Evolutionary conservation across 2,113 vertebrate species (phyloP).

Genomic region (Ia io): DNA sequence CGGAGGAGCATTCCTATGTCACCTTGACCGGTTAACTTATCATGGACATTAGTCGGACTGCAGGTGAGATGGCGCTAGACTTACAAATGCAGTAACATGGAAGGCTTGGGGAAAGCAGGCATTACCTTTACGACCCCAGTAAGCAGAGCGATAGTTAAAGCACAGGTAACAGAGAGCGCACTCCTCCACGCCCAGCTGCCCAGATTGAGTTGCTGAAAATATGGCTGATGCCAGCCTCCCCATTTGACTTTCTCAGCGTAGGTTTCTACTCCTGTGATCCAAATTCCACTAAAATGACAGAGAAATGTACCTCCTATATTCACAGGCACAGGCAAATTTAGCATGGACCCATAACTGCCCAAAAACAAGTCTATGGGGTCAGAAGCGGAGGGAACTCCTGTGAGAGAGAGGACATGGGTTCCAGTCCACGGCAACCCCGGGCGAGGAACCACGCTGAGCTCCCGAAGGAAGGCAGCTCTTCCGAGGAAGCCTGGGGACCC

Average conservation of each 20-base stretch:
- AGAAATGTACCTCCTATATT: background rate
- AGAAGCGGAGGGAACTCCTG: background rate
- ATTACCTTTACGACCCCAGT: constrained; percentile 3
- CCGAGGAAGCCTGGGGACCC: background rate
- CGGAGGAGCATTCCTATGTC: background rate
- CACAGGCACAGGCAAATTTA: background rate
- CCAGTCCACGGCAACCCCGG: too few species aligned
- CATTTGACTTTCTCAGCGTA: background rate
- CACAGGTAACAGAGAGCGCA: background rate
- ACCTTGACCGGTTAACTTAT: constrained; percentile 27
- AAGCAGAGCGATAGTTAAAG: background rate
- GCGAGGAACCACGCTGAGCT: background rate
- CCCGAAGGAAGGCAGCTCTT: background rate
- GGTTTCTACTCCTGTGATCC: background rate
- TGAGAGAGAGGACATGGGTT: too few species aligned
- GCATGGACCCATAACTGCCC: background rate
- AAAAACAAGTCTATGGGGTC: background rate
- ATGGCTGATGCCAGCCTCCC: background rate
- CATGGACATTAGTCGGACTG: background rate
- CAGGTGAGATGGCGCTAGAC: background rate
- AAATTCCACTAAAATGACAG: background rate
- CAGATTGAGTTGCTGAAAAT: background rate
- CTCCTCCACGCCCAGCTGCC: background rate
- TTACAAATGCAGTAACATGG: background rate
- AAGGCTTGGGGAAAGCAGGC: background rate